Percentiles rank a stretch among this genome's conserved stretches.
Conservation (phyloP, 2,888 invertebrate genomes). For the Polyploca ridens region DNA sequence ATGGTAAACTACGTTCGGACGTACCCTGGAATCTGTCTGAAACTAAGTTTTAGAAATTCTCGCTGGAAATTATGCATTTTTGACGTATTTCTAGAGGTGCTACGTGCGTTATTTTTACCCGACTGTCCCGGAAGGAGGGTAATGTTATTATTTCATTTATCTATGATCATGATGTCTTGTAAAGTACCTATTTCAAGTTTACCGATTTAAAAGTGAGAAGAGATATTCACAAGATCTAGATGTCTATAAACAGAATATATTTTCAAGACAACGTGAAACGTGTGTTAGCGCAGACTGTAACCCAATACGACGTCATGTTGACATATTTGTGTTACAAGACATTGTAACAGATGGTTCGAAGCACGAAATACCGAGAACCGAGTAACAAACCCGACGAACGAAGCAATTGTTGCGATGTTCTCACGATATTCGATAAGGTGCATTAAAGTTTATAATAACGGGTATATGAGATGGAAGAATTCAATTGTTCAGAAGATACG, state of each 20-base stretch:
- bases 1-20: neutral
- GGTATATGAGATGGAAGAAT: slow-evolving; percentile 1
- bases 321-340: slow-evolving; percentile 4
- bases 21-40: neutral
- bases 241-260: neutral
- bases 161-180: too few species aligned
- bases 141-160: too few species aligned
- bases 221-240: neutral
- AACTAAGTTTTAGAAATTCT: neutral
- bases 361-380: slow-evolving; percentile 1
- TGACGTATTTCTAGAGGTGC: neutral
- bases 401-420: slow-evolving; percentile 34
- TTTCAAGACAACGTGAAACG: neutral
- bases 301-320: neutral
- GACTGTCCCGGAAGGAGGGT: too few species aligned
- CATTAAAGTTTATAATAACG: slow-evolving; percentile 33
- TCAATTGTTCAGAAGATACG: slow-evolving; percentile 26
- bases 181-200: too few species aligned
- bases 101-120: too few species aligned
- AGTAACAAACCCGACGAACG: neutral
- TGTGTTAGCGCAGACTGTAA: neutral
- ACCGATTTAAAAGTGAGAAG: too few species aligned
- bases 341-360: slow-evolving; percentile 1
- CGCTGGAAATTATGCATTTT: neutral
- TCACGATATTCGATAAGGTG: slow-evolving; percentile 43